phyloP scores from a whole-genome alignment of 53 echinoderm and acorn worm species.

The Paracentrotus lividus region DNA sequence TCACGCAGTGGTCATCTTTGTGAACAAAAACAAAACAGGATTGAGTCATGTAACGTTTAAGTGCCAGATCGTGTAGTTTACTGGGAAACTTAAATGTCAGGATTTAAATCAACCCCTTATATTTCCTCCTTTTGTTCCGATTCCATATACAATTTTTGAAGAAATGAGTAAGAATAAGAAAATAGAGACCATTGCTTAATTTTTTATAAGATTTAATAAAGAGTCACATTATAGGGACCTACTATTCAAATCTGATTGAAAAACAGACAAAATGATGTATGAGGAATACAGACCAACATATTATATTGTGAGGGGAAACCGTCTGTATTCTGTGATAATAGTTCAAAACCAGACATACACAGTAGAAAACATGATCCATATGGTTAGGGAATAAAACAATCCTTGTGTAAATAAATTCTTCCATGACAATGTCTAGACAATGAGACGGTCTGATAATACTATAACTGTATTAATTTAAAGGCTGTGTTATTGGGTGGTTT shows the following conservation, averaged over 20 bases:
- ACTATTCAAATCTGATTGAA: neutral
- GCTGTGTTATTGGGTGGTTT: neutral
- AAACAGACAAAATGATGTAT: neutral
- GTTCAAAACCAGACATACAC: neutral
- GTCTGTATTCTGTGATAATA: neutral
- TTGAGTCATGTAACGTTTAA: neutral
- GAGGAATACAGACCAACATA: neutral
- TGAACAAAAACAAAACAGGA: neutral
- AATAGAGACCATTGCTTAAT: neutral
- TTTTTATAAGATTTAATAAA: neutral
- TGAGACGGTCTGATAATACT: neutral
- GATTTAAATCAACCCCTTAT: neutral
- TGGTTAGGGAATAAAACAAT: neutral
- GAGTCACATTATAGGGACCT: neutral
- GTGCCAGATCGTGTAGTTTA: neutral
- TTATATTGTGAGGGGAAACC: neutral
- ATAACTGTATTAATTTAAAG: neutral
- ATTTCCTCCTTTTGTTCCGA: neutral
- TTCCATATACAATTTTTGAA: neutral
- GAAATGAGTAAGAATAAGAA: neutral
- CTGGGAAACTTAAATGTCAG: neutral
- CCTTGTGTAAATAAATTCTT: neutral
- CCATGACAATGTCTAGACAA: constrained; percentile 9
- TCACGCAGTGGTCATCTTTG: constrained; percentile 39
- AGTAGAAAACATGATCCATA: neutral